phyloP scores from a whole-genome alignment of 30 jellyfish, hydroid and myxozoan genomes.

The Turritopsis dohrnii region DNA sequence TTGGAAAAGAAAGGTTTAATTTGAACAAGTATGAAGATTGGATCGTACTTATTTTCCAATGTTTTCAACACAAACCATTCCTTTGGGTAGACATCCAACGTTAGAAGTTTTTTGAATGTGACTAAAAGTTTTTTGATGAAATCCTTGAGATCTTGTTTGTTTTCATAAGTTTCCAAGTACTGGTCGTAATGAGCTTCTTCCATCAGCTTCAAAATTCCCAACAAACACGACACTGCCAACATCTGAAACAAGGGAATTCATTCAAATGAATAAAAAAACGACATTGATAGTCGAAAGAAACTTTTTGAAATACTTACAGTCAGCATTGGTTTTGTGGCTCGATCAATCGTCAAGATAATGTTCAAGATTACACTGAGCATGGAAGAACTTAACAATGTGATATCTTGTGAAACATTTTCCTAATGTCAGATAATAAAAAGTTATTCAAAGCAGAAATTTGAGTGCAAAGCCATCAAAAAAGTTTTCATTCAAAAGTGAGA shows the following conservation, averaged over 20 bases:
- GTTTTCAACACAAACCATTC: constrained; percentile 87
- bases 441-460: background rate
- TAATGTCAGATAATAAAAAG: background rate
- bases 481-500: no score
- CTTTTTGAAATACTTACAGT: constrained; percentile 51
- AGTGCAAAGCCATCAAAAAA: background rate
- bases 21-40: no score
- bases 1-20: background rate
- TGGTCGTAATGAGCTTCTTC: constrained; percentile 51
- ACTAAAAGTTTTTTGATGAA: constrained; percentile 74
- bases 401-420: constrained; percentile 49
- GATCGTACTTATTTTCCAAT: constrained; percentile 67
- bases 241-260: constrained; percentile 43
- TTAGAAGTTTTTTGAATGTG: constrained; percentile 70
- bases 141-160: constrained; percentile 68
- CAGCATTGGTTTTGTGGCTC: constrained; percentile 44
- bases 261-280: no score
- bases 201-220: constrained; percentile 79
- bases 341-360: constrained; percentile 68
- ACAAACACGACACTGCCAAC: constrained; percentile 64
- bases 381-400: constrained; percentile 40
- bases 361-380: constrained; percentile 49
- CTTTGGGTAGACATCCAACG: constrained; percentile 75
- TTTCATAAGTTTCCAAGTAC: constrained; percentile 46
- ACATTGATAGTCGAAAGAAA: no score